Base-by-base conservation (phyloP, 2,888 invertebrate genomes). In the Unio delphinus region DNA sequence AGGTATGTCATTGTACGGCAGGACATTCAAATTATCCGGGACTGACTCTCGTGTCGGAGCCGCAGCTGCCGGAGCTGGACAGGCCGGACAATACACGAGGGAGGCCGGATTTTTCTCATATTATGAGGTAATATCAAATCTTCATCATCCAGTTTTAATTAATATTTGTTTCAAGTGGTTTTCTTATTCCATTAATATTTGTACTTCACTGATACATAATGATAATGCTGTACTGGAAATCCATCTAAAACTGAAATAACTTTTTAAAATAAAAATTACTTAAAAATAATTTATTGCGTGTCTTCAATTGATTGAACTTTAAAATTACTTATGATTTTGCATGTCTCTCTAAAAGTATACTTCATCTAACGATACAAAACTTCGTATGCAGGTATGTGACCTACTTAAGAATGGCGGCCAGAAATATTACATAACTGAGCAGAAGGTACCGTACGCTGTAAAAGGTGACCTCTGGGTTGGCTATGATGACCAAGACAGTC, bases 1-100 rank as follows among this genome's bases (percentile, higher is more conserved):
- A 67, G 97, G 97, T 63, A 95, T 97, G 95, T 96, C 96, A 20
- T 96, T 97, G 18, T 98, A 97, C 90, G 97, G 97, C 67, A 93
- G 97, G 72, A 94, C 95, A 15, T 97, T 98, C 90, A 96, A 96
- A 2, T 91, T 98, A 82, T 91, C 94, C 55, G 70, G 20, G 7
- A 63, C 55, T 20, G 68, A 77, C 64, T 67, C 70, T 23, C 70
- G 70, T 4, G 63, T 86, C 0, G 83, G 83, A 7, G 84, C 83
- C 20, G 76, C 84, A 0, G 76, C 79, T 8, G 59, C 60, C 5
- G 82, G 84, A 7, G 76, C 83, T 0, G 84, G 84, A 0, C 62
- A 74, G 0, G 81, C 82, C 0, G 87, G 86, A 17, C 23, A 28
- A 3, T 85, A 75, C 66, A 87, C 88, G 0, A 64, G 80, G 17